Percentiles rank a stretch among this genome's conserved stretches.
phyloP scores from a whole-genome alignment of 1,140 invertebrate genomes.

The Kradibia gibbosae region DNA sequence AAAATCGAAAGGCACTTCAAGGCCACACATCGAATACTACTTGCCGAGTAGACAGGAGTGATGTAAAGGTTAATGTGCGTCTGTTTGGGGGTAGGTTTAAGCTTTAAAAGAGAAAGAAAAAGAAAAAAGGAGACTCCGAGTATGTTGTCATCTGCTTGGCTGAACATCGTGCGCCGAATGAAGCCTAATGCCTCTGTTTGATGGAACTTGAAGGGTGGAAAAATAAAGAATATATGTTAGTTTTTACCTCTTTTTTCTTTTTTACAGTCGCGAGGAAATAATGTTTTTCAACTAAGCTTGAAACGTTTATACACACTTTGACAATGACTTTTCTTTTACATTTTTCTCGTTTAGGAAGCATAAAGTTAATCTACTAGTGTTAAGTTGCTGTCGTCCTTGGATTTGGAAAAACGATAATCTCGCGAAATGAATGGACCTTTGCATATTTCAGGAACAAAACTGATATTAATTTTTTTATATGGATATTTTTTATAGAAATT shows the following conservation, averaged over 20 bases:
- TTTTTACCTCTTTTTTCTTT: constrained; percentile 1
- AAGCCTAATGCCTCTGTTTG: constrained; percentile 72
- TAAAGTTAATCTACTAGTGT: background rate
- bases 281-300: constrained; percentile 22
- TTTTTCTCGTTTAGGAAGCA: background rate
- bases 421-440: background rate
- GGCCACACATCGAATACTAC: background rate
- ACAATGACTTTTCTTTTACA: constrained; percentile 18
- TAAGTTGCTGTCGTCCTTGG: background rate
- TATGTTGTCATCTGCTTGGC: constrained; percentile 72
- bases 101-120: constrained; percentile 38
- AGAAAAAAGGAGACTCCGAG: constrained; percentile 50
- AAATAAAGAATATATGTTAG: background rate
- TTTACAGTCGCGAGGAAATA: background rate
- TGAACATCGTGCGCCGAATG: constrained; percentile 72
- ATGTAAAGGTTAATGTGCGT: constrained; percentile 42
- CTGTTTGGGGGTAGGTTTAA: constrained; percentile 58
- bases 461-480: background rate
- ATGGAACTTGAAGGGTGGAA: constrained; percentile 57
- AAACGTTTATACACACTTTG: constrained; percentile 33
- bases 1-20: constrained; percentile 34
- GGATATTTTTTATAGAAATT: too few relatives aligned
- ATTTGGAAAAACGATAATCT: constrained; percentile 2
- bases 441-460: background rate
- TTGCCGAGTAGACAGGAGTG: background rate